Conservation (phyloP, 1,140 invertebrate species). For the Plodia interpunctella region DNA sequence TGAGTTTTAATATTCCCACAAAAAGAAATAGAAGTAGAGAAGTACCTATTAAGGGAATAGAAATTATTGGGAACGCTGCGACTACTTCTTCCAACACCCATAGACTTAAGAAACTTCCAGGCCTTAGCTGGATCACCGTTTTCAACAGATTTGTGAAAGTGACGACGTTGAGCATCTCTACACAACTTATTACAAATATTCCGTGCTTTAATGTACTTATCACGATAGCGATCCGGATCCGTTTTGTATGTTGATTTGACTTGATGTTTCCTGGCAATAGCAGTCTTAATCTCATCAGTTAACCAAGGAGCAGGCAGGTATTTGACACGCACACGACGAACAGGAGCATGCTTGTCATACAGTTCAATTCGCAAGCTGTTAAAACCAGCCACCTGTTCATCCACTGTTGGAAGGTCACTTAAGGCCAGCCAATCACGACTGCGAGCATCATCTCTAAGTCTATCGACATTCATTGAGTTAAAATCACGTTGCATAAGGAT, state of each 20-base stretch:
- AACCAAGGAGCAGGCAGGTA: too few species aligned
- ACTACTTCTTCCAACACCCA: constrained; percentile 1
- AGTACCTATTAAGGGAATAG: constrained; percentile 17
- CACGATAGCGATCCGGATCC: background rate
- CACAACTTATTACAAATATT: constrained; percentile 10
- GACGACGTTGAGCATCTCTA: constrained; percentile 4
- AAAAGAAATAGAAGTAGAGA: constrained; percentile 9
- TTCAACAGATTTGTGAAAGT: background rate
- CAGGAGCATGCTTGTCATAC: too few species aligned
- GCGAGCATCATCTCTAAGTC: background rate
- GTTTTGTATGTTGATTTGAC: too few species aligned
- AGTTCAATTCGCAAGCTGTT: too few species aligned
- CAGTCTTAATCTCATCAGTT: too few species aligned
- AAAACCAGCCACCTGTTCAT: too few species aligned
- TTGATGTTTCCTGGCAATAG: too few species aligned
- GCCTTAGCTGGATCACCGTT: background rate
- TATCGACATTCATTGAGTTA: background rate
- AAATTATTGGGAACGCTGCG: constrained; percentile 4
- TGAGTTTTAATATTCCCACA: constrained; percentile 6
- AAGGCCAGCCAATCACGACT: background rate
- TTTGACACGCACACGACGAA: too few species aligned
- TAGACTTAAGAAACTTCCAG: constrained; percentile 1
- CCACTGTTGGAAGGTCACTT: too few species aligned
- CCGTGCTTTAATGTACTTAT: background rate
- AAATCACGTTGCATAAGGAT: constrained; percentile 1